Conservation (phyloP, 2,113 vertebrate genomes). For the Lycaon pictus region DNA sequence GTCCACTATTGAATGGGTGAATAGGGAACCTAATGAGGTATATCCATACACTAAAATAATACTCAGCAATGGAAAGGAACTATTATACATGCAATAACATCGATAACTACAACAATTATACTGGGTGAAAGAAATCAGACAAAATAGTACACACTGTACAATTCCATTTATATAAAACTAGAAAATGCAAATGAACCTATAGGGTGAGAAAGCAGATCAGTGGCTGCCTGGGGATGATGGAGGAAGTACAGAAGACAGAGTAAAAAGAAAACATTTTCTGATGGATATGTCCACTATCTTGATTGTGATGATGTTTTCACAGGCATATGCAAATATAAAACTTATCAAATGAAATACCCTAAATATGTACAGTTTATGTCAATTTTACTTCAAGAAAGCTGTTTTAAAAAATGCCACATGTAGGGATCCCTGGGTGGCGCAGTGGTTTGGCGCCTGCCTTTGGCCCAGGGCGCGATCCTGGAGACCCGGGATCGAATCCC, state of each 20-base stretch:
- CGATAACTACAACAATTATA: neutral
- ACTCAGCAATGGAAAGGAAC: neutral
- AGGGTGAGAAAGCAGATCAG: neutral
- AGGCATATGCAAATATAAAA: slow-evolving; percentile 29
- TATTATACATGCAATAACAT: neutral
- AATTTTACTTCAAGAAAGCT: slow-evolving; percentile 33
- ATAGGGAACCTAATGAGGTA: neutral
- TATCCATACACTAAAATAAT: neutral
- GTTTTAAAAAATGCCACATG: slow-evolving; percentile 40
- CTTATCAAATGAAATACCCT: neutral
- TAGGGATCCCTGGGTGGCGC: neutral
- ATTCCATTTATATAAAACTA: neutral
- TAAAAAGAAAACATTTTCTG: neutral
- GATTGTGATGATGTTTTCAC: slow-evolving; percentile 42
- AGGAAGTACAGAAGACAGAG: neutral
- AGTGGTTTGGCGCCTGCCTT: too few species aligned
- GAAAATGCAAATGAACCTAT: neutral
- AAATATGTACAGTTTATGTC: neutral
- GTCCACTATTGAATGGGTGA: neutral
- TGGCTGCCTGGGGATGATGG: neutral
- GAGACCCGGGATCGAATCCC: too few species aligned
- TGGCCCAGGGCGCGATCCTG: too few species aligned
- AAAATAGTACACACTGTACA: neutral
- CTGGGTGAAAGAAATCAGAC: neutral
- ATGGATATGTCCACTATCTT: neutral